A percentile compares a stretch with the other conserved stretches of the same genome.
Conservation (phyloP, 2,797 vertebrate genomes). For the Sebastes baramenuke region DNA sequence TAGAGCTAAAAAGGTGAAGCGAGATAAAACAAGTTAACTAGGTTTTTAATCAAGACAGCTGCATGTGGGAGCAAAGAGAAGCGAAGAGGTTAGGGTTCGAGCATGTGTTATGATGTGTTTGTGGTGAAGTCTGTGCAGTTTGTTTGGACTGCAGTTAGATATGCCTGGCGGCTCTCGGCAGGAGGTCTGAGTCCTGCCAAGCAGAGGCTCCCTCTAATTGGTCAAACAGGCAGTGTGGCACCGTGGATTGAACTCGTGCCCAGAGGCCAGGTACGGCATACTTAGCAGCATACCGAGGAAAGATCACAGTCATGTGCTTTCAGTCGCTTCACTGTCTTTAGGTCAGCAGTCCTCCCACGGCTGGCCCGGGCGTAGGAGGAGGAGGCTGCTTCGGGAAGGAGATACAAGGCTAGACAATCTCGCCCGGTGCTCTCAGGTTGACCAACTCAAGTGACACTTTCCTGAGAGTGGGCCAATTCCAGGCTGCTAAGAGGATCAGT, state of each 20-base stretch:
- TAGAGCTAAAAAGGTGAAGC: slow-evolving; percentile 37
- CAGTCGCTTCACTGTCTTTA: slow-evolving; percentile 32
- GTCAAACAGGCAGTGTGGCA: slow-evolving; percentile 64
- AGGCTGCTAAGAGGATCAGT: slow-evolving; percentile 77
- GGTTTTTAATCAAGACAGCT: slow-evolving; percentile 54
- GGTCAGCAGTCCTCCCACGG: slow-evolving; percentile 39
- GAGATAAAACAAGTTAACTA: slow-evolving; percentile 34
- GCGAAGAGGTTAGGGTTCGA: slow-evolving; percentile 31
- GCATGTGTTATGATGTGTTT: slow-evolving; percentile 64
- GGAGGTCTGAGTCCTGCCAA: slow-evolving; percentile 55
- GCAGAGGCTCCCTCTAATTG: slow-evolving; percentile 65
- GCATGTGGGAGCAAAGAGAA: slow-evolving; percentile 45
- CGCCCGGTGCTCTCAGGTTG: slow-evolving; percentile 60
- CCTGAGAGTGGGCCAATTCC: slow-evolving; percentile 72
- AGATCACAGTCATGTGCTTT: slow-evolving; percentile 41
- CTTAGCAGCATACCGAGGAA: slow-evolving; percentile 43
- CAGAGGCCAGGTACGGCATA: slow-evolving; percentile 51
- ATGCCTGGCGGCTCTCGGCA: slow-evolving; percentile 64
- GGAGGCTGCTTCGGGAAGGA: slow-evolving; percentile 24
- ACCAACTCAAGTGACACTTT: slow-evolving; percentile 75
- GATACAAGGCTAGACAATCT: slow-evolving; percentile 58
- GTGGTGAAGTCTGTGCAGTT: slow-evolving; percentile 53
- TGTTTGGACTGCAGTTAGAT: slow-evolving; percentile 60
- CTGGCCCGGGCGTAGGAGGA: neutral
- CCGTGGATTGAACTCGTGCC: slow-evolving; percentile 51